These are phyloP conservation scores for Trochalopteron elliotii DNA, from an alignment of 2,113 vertebrate genomes.

Conservation along the genomic window DNA sequence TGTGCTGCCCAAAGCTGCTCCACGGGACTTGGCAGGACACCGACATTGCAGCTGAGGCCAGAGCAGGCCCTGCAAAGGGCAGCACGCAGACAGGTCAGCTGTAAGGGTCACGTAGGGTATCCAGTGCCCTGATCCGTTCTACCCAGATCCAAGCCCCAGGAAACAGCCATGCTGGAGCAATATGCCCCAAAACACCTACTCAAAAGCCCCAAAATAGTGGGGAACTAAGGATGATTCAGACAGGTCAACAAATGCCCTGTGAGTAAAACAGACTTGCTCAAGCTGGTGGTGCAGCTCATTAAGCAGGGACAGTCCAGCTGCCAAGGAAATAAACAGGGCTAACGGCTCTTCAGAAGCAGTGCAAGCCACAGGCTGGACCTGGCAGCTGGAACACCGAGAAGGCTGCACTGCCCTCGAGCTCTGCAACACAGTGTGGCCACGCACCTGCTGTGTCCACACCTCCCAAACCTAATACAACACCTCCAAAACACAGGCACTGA, in stretches of 20 bases:
- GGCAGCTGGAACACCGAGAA: neutral
- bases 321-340: neutral
- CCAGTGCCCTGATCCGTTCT: neutral
- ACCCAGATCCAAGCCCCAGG: neutral
- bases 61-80: neutral
- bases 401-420: neutral
- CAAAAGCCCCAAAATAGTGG: fast-evolving
- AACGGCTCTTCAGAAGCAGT: neutral
- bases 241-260: neutral
- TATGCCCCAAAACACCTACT: neutral
- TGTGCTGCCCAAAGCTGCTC: neutral
- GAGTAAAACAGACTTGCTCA: neutral
- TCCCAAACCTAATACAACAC: neutral
- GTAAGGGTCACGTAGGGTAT: neutral
- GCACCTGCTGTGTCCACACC: neutral
- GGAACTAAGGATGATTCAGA: neutral
- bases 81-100: neutral
- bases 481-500: neutral
- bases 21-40: neutral
- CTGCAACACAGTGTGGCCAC: neutral
- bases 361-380: fast-evolving
- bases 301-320: neutral
- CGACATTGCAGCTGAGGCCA: neutral
- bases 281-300: neutral
- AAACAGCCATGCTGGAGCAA: neutral